These are phyloP conservation scores for Ennomos erosarius DNA, from an alignment of 2,888 invertebrate genomes.

Conservation along the genomic window DNA sequence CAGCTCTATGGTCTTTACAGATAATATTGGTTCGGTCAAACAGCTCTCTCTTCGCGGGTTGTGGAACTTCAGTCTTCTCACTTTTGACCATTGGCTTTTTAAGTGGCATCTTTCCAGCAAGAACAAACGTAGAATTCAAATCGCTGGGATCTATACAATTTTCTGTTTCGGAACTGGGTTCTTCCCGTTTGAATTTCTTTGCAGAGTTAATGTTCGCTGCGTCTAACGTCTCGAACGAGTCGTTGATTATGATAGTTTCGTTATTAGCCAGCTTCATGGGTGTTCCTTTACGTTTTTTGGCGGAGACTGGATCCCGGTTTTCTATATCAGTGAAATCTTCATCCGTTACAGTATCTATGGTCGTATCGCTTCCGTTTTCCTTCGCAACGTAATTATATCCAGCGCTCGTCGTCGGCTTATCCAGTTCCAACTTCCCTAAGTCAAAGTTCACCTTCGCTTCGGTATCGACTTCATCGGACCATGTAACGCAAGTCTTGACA, in stretches of 20 bases:
- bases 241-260: slow-evolving; percentile 75
- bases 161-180: slow-evolving; percentile 54
- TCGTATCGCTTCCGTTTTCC: slow-evolving; percentile 46
- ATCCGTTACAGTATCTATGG: slow-evolving; percentile 64
- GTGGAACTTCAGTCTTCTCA: slow-evolving; percentile 47
- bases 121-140: slow-evolving; percentile 78
- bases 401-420: slow-evolving; percentile 57
- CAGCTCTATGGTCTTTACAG: slow-evolving; percentile 45
- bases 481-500: slow-evolving; percentile 83
- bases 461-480: slow-evolving; percentile 78
- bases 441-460: slow-evolving; percentile 66
- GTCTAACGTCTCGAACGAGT: slow-evolving; percentile 71
- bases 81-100: slow-evolving; percentile 52
- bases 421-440: slow-evolving; percentile 64
- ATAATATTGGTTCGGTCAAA: slow-evolving; percentile 70
- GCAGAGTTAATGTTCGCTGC: slow-evolving; percentile 64
- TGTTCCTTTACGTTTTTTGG: slow-evolving; percentile 72
- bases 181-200: slow-evolving; percentile 69
- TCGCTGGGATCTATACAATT: slow-evolving; percentile 69
- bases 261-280: slow-evolving; percentile 71
- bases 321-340: slow-evolving; percentile 70
- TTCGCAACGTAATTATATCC: slow-evolving; percentile 47
- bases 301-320: slow-evolving; percentile 55
- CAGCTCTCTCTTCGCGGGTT: slow-evolving; percentile 60
- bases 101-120: slow-evolving; percentile 64